Evolutionary conservation across 1,140 invertebrate species (phyloP).

Genomic region (Matsumurasca onukii): DNA sequence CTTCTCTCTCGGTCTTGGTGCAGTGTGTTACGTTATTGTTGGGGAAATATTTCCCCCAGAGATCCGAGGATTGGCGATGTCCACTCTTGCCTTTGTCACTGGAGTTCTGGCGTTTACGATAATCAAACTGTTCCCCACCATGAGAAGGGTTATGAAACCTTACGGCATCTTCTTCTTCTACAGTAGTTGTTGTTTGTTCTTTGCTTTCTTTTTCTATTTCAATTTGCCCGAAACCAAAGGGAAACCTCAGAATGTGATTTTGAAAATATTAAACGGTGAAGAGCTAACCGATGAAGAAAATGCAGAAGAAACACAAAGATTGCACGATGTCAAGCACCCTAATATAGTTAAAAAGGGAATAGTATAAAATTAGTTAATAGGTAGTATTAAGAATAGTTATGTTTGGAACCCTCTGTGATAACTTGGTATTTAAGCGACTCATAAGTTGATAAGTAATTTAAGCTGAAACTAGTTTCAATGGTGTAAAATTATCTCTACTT

Average conservation of each 20-base stretch:
- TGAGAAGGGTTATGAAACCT: conserved; percentile 20
- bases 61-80: conserved; percentile 25
- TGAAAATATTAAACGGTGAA: conserved; percentile 21
- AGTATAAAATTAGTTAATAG: too few species aligned
- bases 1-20: conserved; percentile 25
- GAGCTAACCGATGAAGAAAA: background rate
- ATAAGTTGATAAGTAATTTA: too few species aligned
- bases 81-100: conserved; percentile 11
- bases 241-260: conserved; percentile 30
- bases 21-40: conserved; percentile 29
- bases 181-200: conserved; percentile 26
- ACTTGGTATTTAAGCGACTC: too few species aligned
- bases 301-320: background rate
- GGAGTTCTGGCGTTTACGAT: conserved; percentile 25
- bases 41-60: conserved; percentile 34
- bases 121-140: conserved; percentile 31
- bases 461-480: too few species aligned
- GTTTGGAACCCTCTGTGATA: too few species aligned
- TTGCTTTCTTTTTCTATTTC: conserved; percentile 14
- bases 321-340: background rate
- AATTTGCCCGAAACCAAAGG: conserved; percentile 35
- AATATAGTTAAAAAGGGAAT: background rate
- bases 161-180: conserved; percentile 35
- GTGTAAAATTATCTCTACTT: too few species aligned
- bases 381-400: too few species aligned